Evolutionary conservation across 2,113 vertebrate genomes (phyloP).

Genomic region (Probosciger aterrimus): DNA sequence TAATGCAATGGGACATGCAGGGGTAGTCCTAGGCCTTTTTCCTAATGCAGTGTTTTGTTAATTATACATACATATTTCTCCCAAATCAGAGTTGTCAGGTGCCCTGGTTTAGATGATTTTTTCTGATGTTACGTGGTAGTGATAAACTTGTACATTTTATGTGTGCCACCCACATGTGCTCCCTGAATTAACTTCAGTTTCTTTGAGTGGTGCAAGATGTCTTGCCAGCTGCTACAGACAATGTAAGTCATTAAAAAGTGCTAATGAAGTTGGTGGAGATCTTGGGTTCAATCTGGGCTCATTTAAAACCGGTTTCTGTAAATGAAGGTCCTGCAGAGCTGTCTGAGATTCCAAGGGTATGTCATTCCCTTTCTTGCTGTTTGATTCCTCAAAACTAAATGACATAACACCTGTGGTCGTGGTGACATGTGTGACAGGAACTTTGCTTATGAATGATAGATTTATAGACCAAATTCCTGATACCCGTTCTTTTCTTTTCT

Average conservation of each 20-base stretch:
- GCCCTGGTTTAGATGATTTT: background rate
- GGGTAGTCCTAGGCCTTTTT: background rate
- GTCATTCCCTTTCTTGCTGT: background rate
- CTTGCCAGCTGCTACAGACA: conserved; percentile 2
- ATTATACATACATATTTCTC: background rate
- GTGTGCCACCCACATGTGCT: background rate
- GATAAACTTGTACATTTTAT: background rate
- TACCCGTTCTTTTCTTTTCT: background rate
- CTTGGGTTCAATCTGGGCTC: background rate
- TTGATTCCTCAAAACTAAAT: background rate
- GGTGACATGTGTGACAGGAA: background rate
- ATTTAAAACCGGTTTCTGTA: background rate
- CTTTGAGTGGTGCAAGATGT: background rate
- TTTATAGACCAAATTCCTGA: background rate
- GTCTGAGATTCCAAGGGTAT: background rate
- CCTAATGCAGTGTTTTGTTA: background rate
- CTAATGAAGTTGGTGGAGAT: background rate
- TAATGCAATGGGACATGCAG: background rate
- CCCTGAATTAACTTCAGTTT: conserved; percentile 3
- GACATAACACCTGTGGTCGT: background rate
- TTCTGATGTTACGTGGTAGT: background rate
- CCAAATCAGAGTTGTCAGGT: background rate
- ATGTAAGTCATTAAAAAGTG: conserved; percentile 30
- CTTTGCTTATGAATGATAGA: background rate
- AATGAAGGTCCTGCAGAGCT: conserved; percentile 3